These are phyloP conservation scores for Luperina nickerlii DNA, from an alignment of 2,888 invertebrate species.

Conservation along the genomic window DNA sequence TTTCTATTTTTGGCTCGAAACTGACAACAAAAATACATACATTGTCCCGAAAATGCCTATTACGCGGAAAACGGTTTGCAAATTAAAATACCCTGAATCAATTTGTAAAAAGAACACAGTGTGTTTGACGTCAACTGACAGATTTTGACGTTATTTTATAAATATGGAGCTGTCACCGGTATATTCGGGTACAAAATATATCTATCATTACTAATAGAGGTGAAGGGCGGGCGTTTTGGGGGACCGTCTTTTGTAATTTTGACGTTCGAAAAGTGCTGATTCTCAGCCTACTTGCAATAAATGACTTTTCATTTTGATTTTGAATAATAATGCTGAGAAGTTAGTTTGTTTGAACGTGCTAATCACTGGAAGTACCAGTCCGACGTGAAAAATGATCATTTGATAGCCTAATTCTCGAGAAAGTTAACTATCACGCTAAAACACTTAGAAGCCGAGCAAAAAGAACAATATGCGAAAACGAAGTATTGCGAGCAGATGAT, in stretches of 20 bases:
- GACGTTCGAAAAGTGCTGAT: too few relatives aligned
- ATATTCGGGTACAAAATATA: neutral
- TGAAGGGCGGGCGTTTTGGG: too few relatives aligned
- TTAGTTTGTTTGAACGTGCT: neutral
- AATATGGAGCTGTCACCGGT: neutral
- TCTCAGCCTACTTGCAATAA: too few relatives aligned
- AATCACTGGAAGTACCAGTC: neutral
- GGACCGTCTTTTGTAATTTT: too few relatives aligned
- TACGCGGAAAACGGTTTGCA: neutral
- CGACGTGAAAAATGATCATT: neutral
- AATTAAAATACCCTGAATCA: constrained; percentile 9
- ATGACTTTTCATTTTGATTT: neutral
- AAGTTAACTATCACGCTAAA: neutral
- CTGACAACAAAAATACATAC: constrained; percentile 7
- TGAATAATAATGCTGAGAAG: neutral
- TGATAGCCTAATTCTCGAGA: neutral
- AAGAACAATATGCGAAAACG: neutral
- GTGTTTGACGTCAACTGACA: constrained; percentile 4
- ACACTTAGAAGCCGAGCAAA: neutral
- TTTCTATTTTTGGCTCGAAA: neutral
- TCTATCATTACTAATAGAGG: neutral
- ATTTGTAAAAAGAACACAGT: constrained; percentile 2
- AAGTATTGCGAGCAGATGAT: neutral
- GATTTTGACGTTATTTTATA: neutral
- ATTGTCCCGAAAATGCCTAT: neutral